Evolutionary conservation across 2,113 vertebrate species (phyloP), one percentile per base, ranked within the genome.

Genomic region (Pagrus major): DNA sequence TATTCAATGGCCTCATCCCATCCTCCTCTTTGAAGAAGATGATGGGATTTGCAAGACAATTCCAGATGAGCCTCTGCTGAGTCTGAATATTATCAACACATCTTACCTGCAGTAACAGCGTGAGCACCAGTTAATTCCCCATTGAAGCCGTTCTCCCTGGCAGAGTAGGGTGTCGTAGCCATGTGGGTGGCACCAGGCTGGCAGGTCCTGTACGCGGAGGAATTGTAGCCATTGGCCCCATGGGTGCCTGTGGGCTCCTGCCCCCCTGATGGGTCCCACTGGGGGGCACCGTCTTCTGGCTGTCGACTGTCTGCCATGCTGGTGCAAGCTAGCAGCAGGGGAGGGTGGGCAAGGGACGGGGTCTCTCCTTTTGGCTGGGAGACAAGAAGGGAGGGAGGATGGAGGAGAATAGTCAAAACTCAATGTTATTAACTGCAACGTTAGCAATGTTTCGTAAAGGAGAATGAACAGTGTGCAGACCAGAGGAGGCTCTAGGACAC

Each of bases 71-170:
- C 39, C n/a, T 51, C 37, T 63, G 18, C 10, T 47, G 15, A 27
- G 14, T 44, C 3, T 8, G 2, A 49, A 60, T 18, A 12, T 12
- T 9, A 8, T 3, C 44, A 58, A 39, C 11, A 16, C n/a, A 20
- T 55, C 86, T 95, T 96, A 99, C 98, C 98, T 96, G 98, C 96
- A 2, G 98, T 99, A 86, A 98, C 95, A 72, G 95, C 96, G 47
- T 94, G 97, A 47, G 95, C 95, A 0, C 95, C 91, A 0, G 94
- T 94, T 71, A 99, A 85, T 65, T 99, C 98, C 44, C 98, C 98
- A 0, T 99, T 98, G 92, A 99, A 98, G 14, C 98, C 97, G 0
- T 99, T 99, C 94, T 99, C 97, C 93, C 96, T 96, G 91, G 96
- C 94, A 49, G 89, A 83, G 59, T 96, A 99, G 0, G 95, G 85